Evolutionary conservation across 2,888 invertebrate genomes (phyloP), one percentile per base, ranked within the genome.

Genomic region (Caenorhabditis macrosperma): DNA sequence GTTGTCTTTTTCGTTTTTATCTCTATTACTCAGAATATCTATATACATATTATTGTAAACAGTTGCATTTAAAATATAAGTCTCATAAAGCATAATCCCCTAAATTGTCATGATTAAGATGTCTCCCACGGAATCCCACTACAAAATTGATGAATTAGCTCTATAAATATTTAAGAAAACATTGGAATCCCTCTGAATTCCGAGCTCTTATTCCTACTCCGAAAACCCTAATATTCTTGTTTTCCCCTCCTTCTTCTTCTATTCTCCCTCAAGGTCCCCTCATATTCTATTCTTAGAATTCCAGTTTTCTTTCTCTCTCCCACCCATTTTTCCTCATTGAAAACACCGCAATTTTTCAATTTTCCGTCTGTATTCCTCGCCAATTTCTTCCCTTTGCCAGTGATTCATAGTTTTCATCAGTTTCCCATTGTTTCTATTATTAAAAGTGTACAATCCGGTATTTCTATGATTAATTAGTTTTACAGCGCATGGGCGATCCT

Each of bases 401-500:
- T 44, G 44, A 44, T 44, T 44, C 44, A 44, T 44, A 20, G 17
- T 44, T 9, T 41, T 41, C 41, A 41, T 41, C 41, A 12, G 9
- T 33, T 33, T 33, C 9, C 9, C 33, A 33, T 33, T 33, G 9
- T 33, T 33, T 7, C 33, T 5, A 33, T 33, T 33, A 33, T 33
- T 33, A 9, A 9, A 33, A 33, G 9, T 33, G 33, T 33, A 33
- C 10, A 33, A n/a, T n/a, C 33, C 35, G 1, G 20, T 33, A 55
- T 33, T 33, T n/a, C n/a, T n/a, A n/a, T n/a, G n/a, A n/a, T n/a
- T n/a, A n/a, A n/a, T n/a, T n/a, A n/a, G n/a, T n/a, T n/a, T n/a
- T n/a, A n/a, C n/a, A n/a, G n/a, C 20, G 30, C 44, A 46, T 55
- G 55, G 67, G 46, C 55, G 44, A 67, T 30, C 55, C 54, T 30